Conservation (phyloP, 2,888 invertebrate genomes). For the Ramazzottius varieornatus region DNA sequence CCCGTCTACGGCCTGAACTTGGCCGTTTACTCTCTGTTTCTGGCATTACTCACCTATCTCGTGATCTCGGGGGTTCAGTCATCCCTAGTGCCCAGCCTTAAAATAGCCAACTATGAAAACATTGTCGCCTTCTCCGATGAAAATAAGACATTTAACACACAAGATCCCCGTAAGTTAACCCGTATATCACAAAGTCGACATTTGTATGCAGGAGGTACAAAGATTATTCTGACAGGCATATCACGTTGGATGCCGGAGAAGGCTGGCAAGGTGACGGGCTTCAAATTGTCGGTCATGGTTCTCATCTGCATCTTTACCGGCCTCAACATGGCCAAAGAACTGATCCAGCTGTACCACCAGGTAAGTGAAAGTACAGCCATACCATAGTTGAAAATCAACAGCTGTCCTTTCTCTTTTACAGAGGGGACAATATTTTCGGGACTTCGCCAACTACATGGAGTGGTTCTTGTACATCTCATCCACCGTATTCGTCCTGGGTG, state of each 20-base stretch:
- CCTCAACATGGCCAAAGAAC: not conserved
- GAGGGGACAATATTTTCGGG: not conserved
- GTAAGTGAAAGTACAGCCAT: not conserved
- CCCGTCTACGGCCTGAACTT: not conserved
- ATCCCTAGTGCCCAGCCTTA: not conserved
- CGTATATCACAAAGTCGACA: no score
- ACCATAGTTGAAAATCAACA: not conserved
- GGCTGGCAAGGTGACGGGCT: no score
- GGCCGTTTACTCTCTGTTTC: not conserved
- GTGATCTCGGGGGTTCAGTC: not conserved
- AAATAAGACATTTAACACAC: not conserved
- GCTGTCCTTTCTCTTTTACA: not conserved
- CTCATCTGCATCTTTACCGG: not conserved
- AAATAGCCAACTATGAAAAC: not conserved
- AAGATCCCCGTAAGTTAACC: conserved; percentile 1
- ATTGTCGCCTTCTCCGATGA: not conserved
- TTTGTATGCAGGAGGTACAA: no score
- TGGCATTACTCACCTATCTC: not conserved
- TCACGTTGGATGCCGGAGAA: no score
- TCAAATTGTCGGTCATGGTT: not conserved
- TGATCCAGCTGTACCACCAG: not conserved
- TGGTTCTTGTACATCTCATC: not conserved
- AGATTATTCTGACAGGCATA: no score
- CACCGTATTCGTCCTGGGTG: not conserved
- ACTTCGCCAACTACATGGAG: not conserved